Base-by-base conservation (phyloP, 53 echinoderm and acorn worm species). In the Arbacia lixula region DNA sequence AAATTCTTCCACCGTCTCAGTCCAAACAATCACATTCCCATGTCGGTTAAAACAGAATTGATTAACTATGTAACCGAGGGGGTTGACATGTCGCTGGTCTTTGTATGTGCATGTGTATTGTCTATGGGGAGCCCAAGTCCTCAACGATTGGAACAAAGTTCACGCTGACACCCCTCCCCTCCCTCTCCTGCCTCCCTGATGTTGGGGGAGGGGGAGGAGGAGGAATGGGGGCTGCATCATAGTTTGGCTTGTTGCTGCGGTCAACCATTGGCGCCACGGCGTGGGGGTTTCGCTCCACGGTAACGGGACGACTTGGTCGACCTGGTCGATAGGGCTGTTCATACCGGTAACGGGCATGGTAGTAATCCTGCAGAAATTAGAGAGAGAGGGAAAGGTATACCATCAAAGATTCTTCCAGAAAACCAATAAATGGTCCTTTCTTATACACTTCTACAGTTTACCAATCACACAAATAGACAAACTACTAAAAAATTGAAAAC, bases 181-280 rank as follows among this genome's bases (percentile, higher is more conserved):
- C 63, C 19, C 12, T 46, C 21, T 42, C 64, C 4, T 28, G 62
- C 11, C 19, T 30, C 27, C 78, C 22, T 27, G 49, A 27, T 11
- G 75, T n/a, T 11, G 37, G 25, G 5, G 55, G 39, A 12, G 16
- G 31, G 4, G 36, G 36, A 21, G 60, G 0, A 12, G 77, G 60
- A 14, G 53, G 2, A 17, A 5, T 3, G 3, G 69, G 0, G 29
- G 56, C 21, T n/a, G 55, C 35, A 50, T 33, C n/a, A 21, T 49
- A 20, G 6, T 32, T 50, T 19, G 64, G 82, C 19, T 81, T 81
- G 12, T 28, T 81, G 42, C 63, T 46, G 27, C 64, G 37, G 64
- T 81, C 82, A 30, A 81, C 32, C 62, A 64, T 17, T 29, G 82
- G 82, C 82, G 62, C 64, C 43, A 61, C 36, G 26, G 64, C 82